Conservation (phyloP, 2,888 invertebrate genomes). For the Drosophila birchii region DNA sequence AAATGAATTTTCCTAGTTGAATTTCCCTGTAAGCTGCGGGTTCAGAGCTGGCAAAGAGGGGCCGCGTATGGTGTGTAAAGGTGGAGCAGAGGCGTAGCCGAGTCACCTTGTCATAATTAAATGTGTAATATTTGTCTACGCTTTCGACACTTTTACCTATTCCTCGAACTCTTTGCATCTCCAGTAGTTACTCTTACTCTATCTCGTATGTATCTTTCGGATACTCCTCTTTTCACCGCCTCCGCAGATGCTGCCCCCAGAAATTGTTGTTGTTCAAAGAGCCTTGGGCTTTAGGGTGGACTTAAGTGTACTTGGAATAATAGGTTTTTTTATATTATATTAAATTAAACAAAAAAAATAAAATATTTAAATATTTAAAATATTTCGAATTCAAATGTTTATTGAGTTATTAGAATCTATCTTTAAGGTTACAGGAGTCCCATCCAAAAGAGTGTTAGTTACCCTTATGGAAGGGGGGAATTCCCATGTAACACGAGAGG, state of each 20-base stretch:
- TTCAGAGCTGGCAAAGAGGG: background rate
- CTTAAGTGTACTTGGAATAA: background rate
- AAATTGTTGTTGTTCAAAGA: slow-evolving; percentile 52
- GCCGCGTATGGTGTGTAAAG: background rate
- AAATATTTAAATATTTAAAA: too few relatives aligned
- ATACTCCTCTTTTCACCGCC: slow-evolving; percentile 15
- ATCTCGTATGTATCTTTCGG: background rate
- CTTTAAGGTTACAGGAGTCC: background rate
- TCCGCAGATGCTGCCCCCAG: slow-evolving; percentile 18
- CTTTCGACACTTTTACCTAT: slow-evolving; percentile 67
- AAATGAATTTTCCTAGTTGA: slow-evolving; percentile 29
- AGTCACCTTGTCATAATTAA: slow-evolving; percentile 72
- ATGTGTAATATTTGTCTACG: slow-evolving; percentile 73
- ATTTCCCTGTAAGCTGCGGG: slow-evolving; percentile 9
- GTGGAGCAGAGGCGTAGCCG: slow-evolving; percentile 24
- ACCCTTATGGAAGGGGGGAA: background rate
- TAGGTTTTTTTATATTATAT: background rate
- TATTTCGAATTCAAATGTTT: background rate
- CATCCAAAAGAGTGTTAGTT: slow-evolving; percentile 18
- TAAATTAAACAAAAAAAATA: too few relatives aligned
- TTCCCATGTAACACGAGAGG: slow-evolving; percentile 31
- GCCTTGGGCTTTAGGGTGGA: slow-evolving; percentile 50
- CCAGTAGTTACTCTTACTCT: background rate
- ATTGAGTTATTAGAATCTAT: background rate
- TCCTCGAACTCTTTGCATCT: slow-evolving; percentile 11